Evolutionary conservation across 2,113 vertebrate genomes (phyloP).

Genomic region (Myodes glareolus): DNA sequence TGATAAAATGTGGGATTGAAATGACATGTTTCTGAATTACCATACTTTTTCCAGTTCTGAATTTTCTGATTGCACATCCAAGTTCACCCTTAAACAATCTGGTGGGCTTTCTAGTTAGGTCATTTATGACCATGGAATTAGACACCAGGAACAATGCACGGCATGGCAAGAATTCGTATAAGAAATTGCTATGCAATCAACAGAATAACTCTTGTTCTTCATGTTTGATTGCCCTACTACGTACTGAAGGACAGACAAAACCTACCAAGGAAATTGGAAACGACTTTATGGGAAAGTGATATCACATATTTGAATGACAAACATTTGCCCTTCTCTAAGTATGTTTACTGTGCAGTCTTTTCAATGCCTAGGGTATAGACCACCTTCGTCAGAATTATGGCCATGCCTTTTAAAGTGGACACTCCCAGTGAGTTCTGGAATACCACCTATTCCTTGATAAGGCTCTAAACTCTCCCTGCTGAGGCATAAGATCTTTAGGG

Average conservation of each 20-base stretch:
- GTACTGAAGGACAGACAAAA: not conserved
- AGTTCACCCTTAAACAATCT: not conserved
- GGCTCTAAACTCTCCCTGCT: not conserved
- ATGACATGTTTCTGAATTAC: not conserved
- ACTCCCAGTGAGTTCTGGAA: not conserved
- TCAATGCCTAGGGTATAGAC: not conserved
- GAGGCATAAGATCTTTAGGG: constrained; percentile 18
- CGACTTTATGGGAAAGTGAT: not conserved
- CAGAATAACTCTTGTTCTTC: not conserved
- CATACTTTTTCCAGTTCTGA: not conserved
- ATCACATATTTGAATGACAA: not conserved
- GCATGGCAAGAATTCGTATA: not conserved
- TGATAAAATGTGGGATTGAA: not conserved
- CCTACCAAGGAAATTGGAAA: not conserved
- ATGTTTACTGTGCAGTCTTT: not conserved
- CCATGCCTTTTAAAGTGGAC: not conserved
- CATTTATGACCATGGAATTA: not conserved
- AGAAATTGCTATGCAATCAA: not conserved
- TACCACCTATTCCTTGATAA: not conserved
- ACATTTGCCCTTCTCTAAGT: not conserved
- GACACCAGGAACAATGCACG: not conserved
- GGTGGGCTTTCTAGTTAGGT: not conserved
- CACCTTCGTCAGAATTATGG: not conserved
- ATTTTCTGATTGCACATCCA: constrained; percentile 1
- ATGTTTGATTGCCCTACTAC: not conserved